Evolutionary conservation across 2,797 vertebrate genomes (phyloP).

Genomic region (Pseudotriccus pelzelni): DNA sequence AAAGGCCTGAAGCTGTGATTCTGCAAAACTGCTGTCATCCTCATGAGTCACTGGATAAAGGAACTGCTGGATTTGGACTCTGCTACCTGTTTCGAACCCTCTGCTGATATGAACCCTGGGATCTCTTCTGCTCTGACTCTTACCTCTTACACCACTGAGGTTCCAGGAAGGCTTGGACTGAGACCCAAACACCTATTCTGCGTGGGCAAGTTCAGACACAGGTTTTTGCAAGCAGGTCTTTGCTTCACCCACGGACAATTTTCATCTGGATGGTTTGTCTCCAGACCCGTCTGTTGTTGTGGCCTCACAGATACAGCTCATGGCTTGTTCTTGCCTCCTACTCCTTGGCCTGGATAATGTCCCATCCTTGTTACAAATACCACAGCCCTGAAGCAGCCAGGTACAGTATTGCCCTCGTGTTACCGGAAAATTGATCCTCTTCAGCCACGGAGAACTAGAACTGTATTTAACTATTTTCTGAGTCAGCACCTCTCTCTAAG

Average conservation of each 20-base stretch:
- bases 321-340: constrained; percentile 35
- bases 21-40: neutral
- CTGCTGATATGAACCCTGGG: neutral
- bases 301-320: neutral
- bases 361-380: neutral
- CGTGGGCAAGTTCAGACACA: constrained; percentile 10
- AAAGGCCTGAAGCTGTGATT: neutral
- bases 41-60: neutral
- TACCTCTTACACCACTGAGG: neutral
- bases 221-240: constrained; percentile 11
- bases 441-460: neutral
- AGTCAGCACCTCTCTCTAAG: neutral
- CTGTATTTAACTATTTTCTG: neutral
- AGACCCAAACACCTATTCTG: neutral
- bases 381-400: neutral
- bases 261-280: constrained; percentile 2
- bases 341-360: neutral
- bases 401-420: neutral
- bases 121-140: constrained; percentile 3
- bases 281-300: neutral
- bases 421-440: neutral
- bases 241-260: constrained; percentile 9
- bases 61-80: neutral
- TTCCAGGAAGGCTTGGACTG: neutral
- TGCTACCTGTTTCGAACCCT: neutral